Evolutionary conservation across 2,113 vertebrate species (phyloP).

Genomic region (Acrocephalus arundinaceus): DNA sequence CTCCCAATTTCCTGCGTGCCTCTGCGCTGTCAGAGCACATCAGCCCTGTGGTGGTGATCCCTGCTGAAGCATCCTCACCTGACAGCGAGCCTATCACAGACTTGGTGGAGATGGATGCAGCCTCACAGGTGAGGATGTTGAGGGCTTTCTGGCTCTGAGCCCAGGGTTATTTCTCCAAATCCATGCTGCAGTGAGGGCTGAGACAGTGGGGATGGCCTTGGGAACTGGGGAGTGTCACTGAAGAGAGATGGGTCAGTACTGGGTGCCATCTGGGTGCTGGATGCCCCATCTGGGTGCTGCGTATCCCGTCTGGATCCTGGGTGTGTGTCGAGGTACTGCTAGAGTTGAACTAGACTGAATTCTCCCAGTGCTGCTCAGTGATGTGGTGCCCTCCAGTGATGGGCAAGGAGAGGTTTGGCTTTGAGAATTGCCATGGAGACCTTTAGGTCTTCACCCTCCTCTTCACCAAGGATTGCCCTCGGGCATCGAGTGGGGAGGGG

Average conservation of each 20-base stretch:
- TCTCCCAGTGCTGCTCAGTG: not conserved
- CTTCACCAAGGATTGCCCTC: not conserved
- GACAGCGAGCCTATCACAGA: slow-evolving; percentile 92
- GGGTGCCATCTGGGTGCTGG: not conserved
- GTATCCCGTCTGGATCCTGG: not conserved
- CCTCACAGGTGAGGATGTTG: slow-evolving; percentile 72
- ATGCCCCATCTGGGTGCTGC: not conserved
- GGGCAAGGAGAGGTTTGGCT: not conserved
- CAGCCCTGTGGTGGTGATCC: slow-evolving; percentile 96
- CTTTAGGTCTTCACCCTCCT: not conserved
- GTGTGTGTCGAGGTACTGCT: not conserved
- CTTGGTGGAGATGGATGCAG: slow-evolving; percentile 89
- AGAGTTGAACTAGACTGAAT: not conserved
- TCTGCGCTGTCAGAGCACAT: slow-evolving; percentile 96
- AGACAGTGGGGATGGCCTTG: not conserved
- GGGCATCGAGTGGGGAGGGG: accelerated
- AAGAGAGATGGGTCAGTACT: not conserved
- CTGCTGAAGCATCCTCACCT: slow-evolving; percentile 86
- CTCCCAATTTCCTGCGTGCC: slow-evolving; percentile 95
- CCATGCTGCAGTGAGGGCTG: accelerated
- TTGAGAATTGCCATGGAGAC: not conserved
- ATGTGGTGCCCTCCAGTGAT: slow-evolving; percentile 30
- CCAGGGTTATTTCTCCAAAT: not conserved
- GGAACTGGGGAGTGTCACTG: not conserved
- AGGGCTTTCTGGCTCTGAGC: not conserved